Percentiles rank a stretch among this genome's conserved stretches.
Evolutionary conservation across 2,888 invertebrate genomes (phyloP).

Genomic region (Cerastis leucographa): DNA sequence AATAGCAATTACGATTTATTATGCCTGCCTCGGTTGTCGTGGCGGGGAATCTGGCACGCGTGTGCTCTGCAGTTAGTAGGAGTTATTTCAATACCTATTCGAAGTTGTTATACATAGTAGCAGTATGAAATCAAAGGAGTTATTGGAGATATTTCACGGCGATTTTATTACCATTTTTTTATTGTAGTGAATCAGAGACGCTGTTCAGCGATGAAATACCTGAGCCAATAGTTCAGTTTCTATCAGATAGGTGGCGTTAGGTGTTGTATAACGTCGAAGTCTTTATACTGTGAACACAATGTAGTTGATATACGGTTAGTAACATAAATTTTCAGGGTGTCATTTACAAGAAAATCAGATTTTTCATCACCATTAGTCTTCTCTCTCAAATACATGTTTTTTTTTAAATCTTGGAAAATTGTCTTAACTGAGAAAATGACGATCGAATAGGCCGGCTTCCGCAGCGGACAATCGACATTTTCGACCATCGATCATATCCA

Average conservation of each 20-base stretch:
- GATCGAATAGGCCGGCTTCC: too few relatives aligned
- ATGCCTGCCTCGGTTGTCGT: slow-evolving; percentile 62
- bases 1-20: slow-evolving; percentile 81
- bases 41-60: slow-evolving; percentile 47
- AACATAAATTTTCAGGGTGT: background rate
- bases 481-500: too few relatives aligned
- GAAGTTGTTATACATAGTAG: slow-evolving; percentile 16
- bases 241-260: slow-evolving; percentile 28
- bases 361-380: background rate
- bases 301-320: background rate
- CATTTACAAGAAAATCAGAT: background rate
- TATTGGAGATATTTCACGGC: slow-evolving; percentile 33
- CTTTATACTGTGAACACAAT: background rate
- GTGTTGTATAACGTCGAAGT: background rate
- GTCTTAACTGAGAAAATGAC: too few relatives aligned
- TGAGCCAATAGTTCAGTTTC: slow-evolving; percentile 5
- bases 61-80: slow-evolving; percentile 20
- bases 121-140: slow-evolving; percentile 19
- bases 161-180: slow-evolving; percentile 42
- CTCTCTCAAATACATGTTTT: too few relatives aligned
- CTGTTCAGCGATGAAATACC: background rate
- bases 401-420: too few relatives aligned
- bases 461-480: too few relatives aligned
- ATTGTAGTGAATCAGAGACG: slow-evolving; percentile 17
- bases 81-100: slow-evolving; percentile 41